Percentiles rank a stretch among this genome's conserved stretches.
Evolutionary conservation across 2,888 invertebrate genomes (phyloP).

Genomic region (Folsomia manolachei): DNA sequence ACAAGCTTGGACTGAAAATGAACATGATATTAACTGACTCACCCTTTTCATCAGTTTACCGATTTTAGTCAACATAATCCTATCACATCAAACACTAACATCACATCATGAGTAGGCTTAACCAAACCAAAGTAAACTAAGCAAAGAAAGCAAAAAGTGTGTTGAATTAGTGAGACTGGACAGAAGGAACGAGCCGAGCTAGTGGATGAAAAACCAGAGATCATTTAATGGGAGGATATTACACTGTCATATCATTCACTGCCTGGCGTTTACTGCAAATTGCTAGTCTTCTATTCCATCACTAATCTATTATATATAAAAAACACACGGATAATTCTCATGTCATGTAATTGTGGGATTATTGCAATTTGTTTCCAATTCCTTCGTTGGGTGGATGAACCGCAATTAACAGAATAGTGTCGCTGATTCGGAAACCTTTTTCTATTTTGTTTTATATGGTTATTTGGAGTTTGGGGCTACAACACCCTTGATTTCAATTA

Average conservation of each 20-base stretch:
- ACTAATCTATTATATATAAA: not conserved
- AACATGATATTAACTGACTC: conserved; percentile 11
- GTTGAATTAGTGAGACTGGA: conserved; percentile 2
- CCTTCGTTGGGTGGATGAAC: not conserved
- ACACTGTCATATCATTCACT: conserved; percentile 50
- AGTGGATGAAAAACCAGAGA: not conserved
- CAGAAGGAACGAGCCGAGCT: not conserved
- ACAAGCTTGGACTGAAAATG: no score
- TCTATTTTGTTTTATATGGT: no score
- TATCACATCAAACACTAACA: not conserved
- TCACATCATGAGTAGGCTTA: not conserved
- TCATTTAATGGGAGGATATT: conserved; percentile 49
- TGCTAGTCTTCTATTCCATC: not conserved
- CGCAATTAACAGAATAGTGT: no score
- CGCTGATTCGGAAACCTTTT: no score
- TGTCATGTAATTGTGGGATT: not conserved
- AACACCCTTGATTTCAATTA: not conserved
- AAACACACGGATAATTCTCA: not conserved
- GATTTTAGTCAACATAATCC: conserved; percentile 17
- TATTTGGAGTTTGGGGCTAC: not conserved
- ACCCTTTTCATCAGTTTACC: conserved; percentile 17
- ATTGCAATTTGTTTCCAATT: not conserved
- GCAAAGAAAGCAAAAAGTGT: not conserved
- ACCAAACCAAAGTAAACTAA: not conserved
- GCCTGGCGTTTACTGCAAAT: not conserved